A percentile compares a stretch with the other conserved stretches of the same genome.
Conservation (phyloP, 1,140 invertebrate genomes). For the Sminthurides bifidus region DNA sequence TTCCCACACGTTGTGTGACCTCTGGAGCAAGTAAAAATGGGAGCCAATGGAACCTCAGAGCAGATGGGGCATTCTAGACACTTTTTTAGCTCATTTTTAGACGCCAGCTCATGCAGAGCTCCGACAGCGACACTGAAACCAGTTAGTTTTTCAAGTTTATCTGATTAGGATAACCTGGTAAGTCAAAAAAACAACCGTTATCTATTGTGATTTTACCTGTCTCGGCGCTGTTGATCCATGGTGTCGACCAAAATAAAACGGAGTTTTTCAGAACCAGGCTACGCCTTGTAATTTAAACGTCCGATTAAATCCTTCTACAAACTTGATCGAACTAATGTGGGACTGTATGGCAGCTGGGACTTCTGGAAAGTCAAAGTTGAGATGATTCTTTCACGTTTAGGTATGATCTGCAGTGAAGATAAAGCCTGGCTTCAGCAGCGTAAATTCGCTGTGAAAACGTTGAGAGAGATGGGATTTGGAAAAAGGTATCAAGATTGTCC, state of each 20-base stretch:
- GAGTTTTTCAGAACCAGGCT: too few species aligned
- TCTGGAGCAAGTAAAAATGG: constrained; percentile 21
- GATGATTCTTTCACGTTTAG: not conserved
- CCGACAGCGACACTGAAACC: constrained; percentile 18
- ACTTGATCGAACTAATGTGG: not conserved
- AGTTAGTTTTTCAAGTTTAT: too few species aligned
- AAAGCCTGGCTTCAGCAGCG: constrained; percentile 4
- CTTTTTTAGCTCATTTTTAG: constrained; percentile 18
- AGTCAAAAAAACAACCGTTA: too few species aligned
- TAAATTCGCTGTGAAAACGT: not conserved
- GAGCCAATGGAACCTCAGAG: constrained; percentile 21
- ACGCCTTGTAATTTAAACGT: not conserved
- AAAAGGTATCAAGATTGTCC: not conserved
- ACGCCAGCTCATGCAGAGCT: constrained; percentile 13
- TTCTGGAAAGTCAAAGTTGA: not conserved
- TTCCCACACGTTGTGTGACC: constrained; percentile 25
- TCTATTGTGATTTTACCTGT: too few species aligned
- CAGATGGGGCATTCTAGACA: constrained; percentile 26
- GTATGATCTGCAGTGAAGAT: not conserved
- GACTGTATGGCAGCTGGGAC: not conserved
- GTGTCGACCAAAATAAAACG: not conserved
- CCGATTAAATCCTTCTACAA: too few species aligned
- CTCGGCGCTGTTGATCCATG: not conserved
- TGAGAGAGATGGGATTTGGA: constrained; percentile 7
- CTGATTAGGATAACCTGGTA: too few species aligned